Percentiles rank a stretch among this genome's conserved stretches.
phyloP scores from a whole-genome alignment of 2,888 invertebrate species.

The Synergus itoensis region DNA sequence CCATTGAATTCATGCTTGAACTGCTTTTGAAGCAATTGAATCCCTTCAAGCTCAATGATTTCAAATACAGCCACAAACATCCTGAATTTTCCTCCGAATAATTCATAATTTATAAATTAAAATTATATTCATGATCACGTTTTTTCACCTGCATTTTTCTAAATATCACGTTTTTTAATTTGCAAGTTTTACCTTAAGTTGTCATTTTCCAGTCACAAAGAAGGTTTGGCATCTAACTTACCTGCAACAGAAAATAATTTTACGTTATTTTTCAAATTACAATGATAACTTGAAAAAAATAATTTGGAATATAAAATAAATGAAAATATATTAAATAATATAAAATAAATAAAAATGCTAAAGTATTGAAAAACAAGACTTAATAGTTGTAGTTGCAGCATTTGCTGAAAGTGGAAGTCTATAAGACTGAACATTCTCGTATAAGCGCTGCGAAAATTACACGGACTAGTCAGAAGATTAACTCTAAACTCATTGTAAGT shows the following conservation, averaged over 20 bases:
- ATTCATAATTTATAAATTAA: slow-evolving; percentile 23
- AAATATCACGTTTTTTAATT: not conserved
- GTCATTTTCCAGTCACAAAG: not conserved
- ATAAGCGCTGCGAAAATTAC: slow-evolving; percentile 14
- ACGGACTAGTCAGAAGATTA: slow-evolving; percentile 15
- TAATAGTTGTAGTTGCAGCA: not conserved
- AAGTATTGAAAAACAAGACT: not conserved
- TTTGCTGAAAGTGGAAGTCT: slow-evolving; percentile 18
- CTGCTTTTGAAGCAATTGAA: slow-evolving; percentile 34
- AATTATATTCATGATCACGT: slow-evolving; percentile 31
- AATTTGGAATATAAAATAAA: too few species aligned
- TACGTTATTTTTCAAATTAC: not conserved
- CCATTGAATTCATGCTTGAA: slow-evolving; percentile 42
- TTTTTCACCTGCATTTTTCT: not conserved
- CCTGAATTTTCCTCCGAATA: not conserved
- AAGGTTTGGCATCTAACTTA: not conserved
- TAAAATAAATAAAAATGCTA: not conserved
- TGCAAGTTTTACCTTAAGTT: not conserved
- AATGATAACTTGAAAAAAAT: too few species aligned
- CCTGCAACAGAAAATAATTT: not conserved
- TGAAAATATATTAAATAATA: too few species aligned
- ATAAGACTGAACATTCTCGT: not conserved
- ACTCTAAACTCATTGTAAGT: slow-evolving; percentile 2
- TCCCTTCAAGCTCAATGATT: slow-evolving; percentile 36
- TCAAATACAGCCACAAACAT: slow-evolving; percentile 21